A percentile compares a stretch with the other conserved stretches of the same genome.
phyloP scores from a whole-genome alignment of 2,113 vertebrate species.

The Prunella himalayana region DNA sequence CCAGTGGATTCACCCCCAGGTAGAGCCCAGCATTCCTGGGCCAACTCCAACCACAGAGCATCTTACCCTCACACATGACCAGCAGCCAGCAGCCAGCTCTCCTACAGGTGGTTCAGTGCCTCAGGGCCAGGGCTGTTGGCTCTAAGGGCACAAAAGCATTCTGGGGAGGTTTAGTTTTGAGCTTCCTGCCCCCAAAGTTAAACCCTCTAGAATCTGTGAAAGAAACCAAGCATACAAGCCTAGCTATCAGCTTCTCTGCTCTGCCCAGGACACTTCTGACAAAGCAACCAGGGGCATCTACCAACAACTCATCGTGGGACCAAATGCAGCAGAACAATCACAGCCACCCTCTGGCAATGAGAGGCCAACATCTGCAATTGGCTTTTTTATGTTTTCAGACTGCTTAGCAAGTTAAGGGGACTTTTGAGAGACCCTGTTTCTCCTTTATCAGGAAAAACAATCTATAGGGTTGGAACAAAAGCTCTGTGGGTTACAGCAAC shows the following conservation, averaged over 20 bases:
- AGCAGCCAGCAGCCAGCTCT: neutral
- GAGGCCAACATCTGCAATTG: neutral
- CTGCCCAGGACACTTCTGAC: accelerated
- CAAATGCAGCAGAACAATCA: neutral
- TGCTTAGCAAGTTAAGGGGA: neutral
- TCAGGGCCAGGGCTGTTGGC: neutral
- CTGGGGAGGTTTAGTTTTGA: neutral
- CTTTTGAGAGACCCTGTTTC: neutral
- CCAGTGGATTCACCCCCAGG: accelerated
- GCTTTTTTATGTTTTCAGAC: neutral
- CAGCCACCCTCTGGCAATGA: neutral
- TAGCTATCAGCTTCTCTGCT: neutral
- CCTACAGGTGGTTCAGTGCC: neutral
- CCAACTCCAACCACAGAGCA: accelerated
- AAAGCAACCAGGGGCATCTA: neutral
- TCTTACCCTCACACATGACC: accelerated
- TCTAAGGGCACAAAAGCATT: neutral
- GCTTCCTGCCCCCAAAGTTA: neutral
- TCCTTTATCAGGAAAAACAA: neutral
- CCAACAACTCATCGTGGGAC: neutral
- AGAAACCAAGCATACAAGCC: neutral
- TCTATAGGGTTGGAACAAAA: neutral
- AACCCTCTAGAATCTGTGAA: neutral
- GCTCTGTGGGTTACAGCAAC: neutral
- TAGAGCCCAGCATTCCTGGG: accelerated